Evolutionary conservation across 1,140 invertebrate genomes (phyloP).

Genomic region (Lucilia sericata): DNA sequence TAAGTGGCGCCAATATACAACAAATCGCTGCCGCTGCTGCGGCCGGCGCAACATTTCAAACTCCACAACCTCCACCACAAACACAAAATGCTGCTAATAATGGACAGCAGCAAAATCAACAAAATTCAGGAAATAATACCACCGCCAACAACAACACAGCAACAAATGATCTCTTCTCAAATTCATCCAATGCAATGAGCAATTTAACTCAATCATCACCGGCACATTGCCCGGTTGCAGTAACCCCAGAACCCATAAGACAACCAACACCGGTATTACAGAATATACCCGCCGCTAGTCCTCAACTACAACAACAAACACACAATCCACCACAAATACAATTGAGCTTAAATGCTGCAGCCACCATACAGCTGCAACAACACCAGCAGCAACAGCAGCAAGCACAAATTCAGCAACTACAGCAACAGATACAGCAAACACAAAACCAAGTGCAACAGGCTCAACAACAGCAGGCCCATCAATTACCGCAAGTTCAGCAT

Average conservation of each 20-base stretch:
- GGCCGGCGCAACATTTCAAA: constrained; percentile 56
- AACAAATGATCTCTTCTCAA: constrained; percentile 53
- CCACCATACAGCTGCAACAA: constrained; percentile 62
- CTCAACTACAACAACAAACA: constrained; percentile 42
- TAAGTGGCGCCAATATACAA: constrained; percentile 63
- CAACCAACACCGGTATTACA: constrained; percentile 58
- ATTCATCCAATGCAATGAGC: constrained; percentile 1
- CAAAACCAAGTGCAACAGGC: constrained; percentile 62
- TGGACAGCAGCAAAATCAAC: constrained; percentile 13
- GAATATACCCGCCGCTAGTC: constrained; percentile 44
- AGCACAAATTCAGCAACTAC: constrained; percentile 45
- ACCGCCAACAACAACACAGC: constrained; percentile 30
- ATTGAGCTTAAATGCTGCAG: constrained; percentile 43
- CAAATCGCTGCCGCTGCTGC: constrained; percentile 60
- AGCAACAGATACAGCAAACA: constrained; percentile 46
- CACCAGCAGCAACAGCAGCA: constrained; percentile 61
- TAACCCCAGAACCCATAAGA: constrained; percentile 61
- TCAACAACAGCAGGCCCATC: constrained; percentile 59
- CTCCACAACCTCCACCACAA: constrained; percentile 54
- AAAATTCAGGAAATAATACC: constrained; percentile 40
- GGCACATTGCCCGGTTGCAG: constrained; percentile 57
- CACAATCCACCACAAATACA: constrained; percentile 50
- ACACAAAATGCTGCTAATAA: constrained; percentile 35
- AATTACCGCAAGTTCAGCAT: constrained; percentile 43
- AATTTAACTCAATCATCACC: constrained; percentile 57